Evolutionary conservation across 2,797 vertebrate species (phyloP).

Genomic region (Tympanoctomys barrerae): DNA sequence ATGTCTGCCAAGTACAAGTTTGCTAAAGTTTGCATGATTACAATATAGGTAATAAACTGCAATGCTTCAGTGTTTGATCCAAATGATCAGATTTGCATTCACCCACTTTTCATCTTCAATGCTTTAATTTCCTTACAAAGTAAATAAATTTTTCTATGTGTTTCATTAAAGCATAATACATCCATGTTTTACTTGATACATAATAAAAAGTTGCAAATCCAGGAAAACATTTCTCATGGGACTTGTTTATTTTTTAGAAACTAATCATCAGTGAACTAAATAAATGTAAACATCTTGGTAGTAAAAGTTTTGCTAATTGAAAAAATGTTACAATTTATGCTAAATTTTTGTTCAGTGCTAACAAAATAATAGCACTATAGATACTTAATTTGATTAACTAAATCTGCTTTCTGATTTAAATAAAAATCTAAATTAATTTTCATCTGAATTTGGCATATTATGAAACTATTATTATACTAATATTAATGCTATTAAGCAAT

Average conservation of each 20-base stretch:
- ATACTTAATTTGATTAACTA: conserved; percentile 29
- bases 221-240: conserved; percentile 50
- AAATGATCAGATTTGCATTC: not conserved
- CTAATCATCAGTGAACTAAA: conserved; percentile 53
- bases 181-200: conserved; percentile 31
- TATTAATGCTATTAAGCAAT: not conserved
- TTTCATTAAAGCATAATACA: not conserved
- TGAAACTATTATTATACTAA: not conserved
- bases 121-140: conserved; percentile 54
- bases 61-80: conserved; percentile 43
- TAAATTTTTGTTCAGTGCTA: conserved; percentile 67
- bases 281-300: conserved; percentile 65
- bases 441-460: conserved; percentile 9
- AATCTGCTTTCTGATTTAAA: conserved; percentile 67
- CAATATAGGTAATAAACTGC: not conserved
- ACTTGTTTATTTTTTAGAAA: conserved; percentile 50
- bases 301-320: conserved; percentile 58
- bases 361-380: conserved; percentile 62
- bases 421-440: conserved; percentile 69
- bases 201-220: conserved; percentile 29
- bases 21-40: conserved; percentile 38
- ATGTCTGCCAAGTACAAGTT: not conserved
- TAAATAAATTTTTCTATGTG: conserved; percentile 12
- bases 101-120: not conserved
- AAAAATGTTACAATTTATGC: conserved; percentile 59